phyloP scores from a whole-genome alignment of 2,113 vertebrate genomes.

The Porphyrio hochstetteri region DNA sequence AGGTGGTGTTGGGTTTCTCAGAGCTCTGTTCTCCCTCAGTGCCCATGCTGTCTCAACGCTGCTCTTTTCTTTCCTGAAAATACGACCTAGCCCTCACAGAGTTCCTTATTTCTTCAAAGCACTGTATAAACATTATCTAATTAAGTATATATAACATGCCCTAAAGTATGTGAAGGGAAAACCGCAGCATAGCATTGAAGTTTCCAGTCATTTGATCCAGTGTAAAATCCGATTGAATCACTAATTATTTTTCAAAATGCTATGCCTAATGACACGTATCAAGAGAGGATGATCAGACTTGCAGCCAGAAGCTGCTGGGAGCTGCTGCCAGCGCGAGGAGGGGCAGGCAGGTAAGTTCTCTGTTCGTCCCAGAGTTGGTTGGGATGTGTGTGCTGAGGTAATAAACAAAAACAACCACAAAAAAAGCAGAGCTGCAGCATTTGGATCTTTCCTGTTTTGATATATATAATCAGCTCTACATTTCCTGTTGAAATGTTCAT shows the following conservation, averaged over 20 bases:
- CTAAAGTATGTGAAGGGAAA: constrained; percentile 21
- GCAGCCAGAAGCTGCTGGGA: background rate
- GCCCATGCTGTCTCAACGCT: background rate
- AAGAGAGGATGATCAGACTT: background rate
- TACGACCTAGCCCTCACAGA: background rate
- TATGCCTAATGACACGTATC: constrained; percentile 13
- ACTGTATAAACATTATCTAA: constrained; percentile 66
- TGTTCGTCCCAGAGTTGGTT: background rate
- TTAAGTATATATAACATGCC: constrained; percentile 61
- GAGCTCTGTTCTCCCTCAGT: background rate
- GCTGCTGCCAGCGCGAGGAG: background rate
- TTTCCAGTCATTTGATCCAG: constrained; percentile 47
- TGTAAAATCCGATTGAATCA: constrained; percentile 51
- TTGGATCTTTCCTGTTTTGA: constrained; percentile 61
- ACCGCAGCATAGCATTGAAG: constrained; percentile 12
- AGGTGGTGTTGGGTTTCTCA: background rate
- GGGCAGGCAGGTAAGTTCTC: background rate
- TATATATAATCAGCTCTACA: constrained; percentile 62
- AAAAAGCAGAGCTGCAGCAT: background rate
- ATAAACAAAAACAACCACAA: background rate
- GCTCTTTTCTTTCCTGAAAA: background rate
- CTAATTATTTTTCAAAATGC: constrained; percentile 61
- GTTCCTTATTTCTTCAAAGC: constrained; percentile 43
- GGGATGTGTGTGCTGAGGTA: background rate
- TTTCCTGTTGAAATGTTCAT: constrained; percentile 72